phyloP scores from a whole-genome alignment of 1,140 invertebrate genomes.

The Rhopalosiphum padi region DNA sequence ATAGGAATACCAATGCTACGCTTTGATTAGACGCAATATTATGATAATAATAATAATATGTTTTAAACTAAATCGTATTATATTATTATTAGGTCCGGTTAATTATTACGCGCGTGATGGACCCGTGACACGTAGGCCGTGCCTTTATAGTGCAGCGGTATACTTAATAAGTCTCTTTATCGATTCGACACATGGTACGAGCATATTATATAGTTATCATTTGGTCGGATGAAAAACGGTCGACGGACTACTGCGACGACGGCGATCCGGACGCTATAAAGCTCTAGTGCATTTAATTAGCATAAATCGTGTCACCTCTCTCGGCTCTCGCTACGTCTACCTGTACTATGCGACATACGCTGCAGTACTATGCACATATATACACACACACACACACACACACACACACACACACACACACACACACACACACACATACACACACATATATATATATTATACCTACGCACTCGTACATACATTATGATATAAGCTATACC shows the following conservation, averaged over 20 bases:
- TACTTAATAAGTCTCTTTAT: neutral
- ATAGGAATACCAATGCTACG: neutral
- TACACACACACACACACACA: neutral
- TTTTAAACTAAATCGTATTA: neutral
- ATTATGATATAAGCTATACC: slow-evolving; percentile 8
- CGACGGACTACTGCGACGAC: neutral
- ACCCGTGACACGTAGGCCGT: neutral
- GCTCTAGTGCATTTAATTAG: neutral
- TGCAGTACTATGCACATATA: neutral
- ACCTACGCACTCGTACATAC: neutral
- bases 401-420: too few relatives aligned
- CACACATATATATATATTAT: neutral
- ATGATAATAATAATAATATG: neutral
- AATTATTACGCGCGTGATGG: neutral
- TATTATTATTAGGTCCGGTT: neutral
- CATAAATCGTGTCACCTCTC: slow-evolving; percentile 1
- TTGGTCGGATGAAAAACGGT: neutral
- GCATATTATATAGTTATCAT: neutral
- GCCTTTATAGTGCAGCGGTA: too few relatives aligned
- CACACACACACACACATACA: too few relatives aligned
- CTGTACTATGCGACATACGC: neutral
- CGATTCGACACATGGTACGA: neutral
- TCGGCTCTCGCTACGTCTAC: neutral
- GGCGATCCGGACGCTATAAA: neutral
- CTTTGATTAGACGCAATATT: too few relatives aligned